These are phyloP conservation scores for Bursaphelenchus okinawaensis DNA, from an alignment of 2,888 invertebrate species.

Conservation along the genomic window DNA sequence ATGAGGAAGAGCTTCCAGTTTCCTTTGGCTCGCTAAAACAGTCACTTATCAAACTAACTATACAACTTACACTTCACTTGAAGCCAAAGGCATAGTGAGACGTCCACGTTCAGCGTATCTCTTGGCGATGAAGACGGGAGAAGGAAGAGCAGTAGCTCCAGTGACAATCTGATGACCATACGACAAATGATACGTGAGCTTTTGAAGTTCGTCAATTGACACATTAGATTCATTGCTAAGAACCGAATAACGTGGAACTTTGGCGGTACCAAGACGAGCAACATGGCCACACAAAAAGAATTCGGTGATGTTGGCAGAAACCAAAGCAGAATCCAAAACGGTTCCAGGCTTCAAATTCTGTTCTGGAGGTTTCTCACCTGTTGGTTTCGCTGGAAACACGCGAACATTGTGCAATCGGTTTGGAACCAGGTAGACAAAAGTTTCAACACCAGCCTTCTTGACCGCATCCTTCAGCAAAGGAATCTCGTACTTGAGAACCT, in stretches of 20 bases:
- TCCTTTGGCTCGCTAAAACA: too few species aligned
- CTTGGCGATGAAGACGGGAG: constrained; percentile 9
- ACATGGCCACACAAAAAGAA: constrained; percentile 20
- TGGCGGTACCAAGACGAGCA: constrained; percentile 24
- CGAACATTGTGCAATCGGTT: constrained; percentile 37
- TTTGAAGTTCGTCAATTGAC: constrained; percentile 14
- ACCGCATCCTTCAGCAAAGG: constrained; percentile 30
- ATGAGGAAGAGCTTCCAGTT: too few species aligned
- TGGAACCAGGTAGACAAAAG: constrained; percentile 35
- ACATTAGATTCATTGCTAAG: constrained; percentile 12
- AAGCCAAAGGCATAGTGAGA: too few species aligned
- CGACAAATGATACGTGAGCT: constrained; percentile 18
- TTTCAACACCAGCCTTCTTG: background rate
- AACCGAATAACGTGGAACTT: constrained; percentile 20
- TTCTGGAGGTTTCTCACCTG: background rate
- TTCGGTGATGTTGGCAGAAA: constrained; percentile 20
- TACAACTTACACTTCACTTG: too few species aligned
- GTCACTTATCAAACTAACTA: too few species aligned
- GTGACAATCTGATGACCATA: constrained; percentile 26
- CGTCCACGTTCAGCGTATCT: constrained; percentile 16
- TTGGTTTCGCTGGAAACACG: background rate
- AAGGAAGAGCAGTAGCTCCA: constrained; percentile 8
- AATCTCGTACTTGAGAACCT: constrained; percentile 31
- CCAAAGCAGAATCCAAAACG: constrained; percentile 8
- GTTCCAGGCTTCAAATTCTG: constrained; percentile 24